Conservation (phyloP, 2,888 invertebrate species). For the Ernsta delagoae region DNA sequence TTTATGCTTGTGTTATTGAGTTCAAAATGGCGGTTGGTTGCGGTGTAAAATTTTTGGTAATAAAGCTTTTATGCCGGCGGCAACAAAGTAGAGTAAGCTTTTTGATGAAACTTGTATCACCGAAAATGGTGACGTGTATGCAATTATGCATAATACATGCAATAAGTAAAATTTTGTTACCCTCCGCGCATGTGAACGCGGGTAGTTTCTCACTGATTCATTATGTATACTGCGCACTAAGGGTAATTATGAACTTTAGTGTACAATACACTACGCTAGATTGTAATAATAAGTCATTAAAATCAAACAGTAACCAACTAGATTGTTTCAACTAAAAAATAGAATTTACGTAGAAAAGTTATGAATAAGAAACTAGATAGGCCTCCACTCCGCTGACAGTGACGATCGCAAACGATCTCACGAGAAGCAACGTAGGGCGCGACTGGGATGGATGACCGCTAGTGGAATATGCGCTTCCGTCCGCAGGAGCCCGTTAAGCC, state of each 20-base stretch:
- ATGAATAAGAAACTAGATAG: too few species aligned
- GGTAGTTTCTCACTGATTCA: constrained; percentile 8
- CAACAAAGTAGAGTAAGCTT: constrained; percentile 34
- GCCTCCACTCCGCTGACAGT: too few species aligned
- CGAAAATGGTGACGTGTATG: constrained; percentile 34
- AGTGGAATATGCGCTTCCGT: too few species aligned
- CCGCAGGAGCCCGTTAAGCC: too few species aligned
- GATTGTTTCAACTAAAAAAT: too few species aligned
- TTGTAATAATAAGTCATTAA: too few species aligned
- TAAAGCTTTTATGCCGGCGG: constrained; percentile 33
- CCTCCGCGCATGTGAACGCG: background rate
- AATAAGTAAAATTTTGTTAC: constrained; percentile 31
- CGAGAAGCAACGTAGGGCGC: too few species aligned
- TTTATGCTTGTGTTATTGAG: constrained; percentile 23
- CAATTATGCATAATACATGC: constrained; percentile 37
- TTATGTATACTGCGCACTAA: background rate
- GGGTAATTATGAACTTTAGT: background rate
- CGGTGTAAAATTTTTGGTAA: constrained; percentile 30
- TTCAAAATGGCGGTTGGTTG: constrained; percentile 15
- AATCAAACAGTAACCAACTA: too few species aligned
- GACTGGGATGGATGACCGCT: too few species aligned
- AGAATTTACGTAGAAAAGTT: too few species aligned
- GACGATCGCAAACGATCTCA: too few species aligned
- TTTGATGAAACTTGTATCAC: constrained; percentile 35
- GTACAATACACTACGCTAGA: background rate